Evolutionary conservation across 2,888 invertebrate species (phyloP).

Genomic region (Pomacea canaliculata): DNA sequence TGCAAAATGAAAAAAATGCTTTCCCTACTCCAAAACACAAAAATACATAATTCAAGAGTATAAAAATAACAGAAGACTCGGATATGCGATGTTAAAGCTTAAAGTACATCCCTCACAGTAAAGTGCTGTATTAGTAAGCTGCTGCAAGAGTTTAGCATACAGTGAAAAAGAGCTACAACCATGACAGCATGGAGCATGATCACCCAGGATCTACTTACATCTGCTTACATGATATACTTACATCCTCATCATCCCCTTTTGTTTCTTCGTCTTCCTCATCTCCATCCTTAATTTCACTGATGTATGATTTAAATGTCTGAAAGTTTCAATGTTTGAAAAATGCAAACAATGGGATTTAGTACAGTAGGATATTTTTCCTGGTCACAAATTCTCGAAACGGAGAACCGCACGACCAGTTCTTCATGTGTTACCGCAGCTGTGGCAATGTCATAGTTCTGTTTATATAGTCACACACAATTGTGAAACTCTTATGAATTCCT

Average conservation of each 20-base stretch:
- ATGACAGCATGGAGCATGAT: not conserved
- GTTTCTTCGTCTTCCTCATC: slow-evolving; percentile 19
- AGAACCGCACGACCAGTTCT: too few relatives aligned
- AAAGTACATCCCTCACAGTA: not conserved
- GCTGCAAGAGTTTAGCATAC: not conserved
- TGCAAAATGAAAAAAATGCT: too few relatives aligned
- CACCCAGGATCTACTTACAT: slow-evolving; percentile 2
- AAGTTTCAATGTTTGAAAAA: slow-evolving; percentile 21
- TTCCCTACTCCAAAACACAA: too few relatives aligned
- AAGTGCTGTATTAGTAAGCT: not conserved
- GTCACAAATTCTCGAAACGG: too few relatives aligned
- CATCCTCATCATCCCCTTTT: slow-evolving; percentile 21
- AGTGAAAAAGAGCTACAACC: not conserved
- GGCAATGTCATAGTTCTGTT: too few relatives aligned
- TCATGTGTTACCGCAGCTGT: not conserved
- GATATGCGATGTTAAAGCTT: too few relatives aligned
- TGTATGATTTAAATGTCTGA: slow-evolving; percentile 52
- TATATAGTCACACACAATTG: too few relatives aligned
- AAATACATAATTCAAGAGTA: too few relatives aligned
- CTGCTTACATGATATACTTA: slow-evolving; percentile 10
- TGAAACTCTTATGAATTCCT: too few relatives aligned
- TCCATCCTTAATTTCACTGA: slow-evolving; percentile 23
- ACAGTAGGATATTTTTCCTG: not conserved
- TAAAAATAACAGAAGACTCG: too few relatives aligned
- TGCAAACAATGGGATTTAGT: not conserved